Conservation (phyloP, 2,113 vertebrate species). For the Corythoichthys intestinalis region DNA sequence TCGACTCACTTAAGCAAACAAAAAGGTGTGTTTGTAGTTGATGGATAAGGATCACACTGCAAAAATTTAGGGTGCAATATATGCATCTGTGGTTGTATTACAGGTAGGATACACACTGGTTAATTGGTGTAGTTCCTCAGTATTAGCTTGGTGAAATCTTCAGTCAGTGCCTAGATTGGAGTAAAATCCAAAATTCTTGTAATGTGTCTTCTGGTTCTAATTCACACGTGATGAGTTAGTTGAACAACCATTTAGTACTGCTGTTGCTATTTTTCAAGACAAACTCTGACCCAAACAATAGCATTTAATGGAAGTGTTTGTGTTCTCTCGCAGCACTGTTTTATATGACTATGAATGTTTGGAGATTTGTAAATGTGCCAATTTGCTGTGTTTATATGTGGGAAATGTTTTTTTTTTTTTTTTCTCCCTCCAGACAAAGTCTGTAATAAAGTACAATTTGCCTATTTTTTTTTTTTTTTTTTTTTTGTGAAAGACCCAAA, state of each 20-base stretch:
- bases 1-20: slow-evolving; percentile 22
- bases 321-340: slow-evolving; percentile 52
- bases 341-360: slow-evolving; percentile 64
- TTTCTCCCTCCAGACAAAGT: slow-evolving; percentile 51
- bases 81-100: slow-evolving; percentile 47
- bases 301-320: slow-evolving; percentile 40
- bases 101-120: slow-evolving; percentile 35
- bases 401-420: slow-evolving; percentile 58
- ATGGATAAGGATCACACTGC: slow-evolving; percentile 28
- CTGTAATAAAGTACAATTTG: slow-evolving; percentile 59
- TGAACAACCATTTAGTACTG: slow-evolving; percentile 17
- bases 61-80: slow-evolving; percentile 37
- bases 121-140: slow-evolving; percentile 41
- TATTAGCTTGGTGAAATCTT: slow-evolving; percentile 31
- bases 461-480: neutral
- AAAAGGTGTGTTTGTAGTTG: slow-evolving; percentile 36
- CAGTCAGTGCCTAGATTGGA: slow-evolving; percentile 58
- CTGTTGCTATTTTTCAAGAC: slow-evolving; percentile 29
- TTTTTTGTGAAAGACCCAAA: neutral
- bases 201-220: slow-evolving; percentile 36
- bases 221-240: slow-evolving; percentile 17
- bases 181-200: slow-evolving; percentile 36
- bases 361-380: slow-evolving; percentile 68
- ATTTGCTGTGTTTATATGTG: slow-evolving; percentile 73
- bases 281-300: slow-evolving; percentile 17